These are phyloP conservation scores for Horisme vitalbata DNA, from an alignment of 2,888 invertebrate species.

Conservation along the genomic window DNA sequence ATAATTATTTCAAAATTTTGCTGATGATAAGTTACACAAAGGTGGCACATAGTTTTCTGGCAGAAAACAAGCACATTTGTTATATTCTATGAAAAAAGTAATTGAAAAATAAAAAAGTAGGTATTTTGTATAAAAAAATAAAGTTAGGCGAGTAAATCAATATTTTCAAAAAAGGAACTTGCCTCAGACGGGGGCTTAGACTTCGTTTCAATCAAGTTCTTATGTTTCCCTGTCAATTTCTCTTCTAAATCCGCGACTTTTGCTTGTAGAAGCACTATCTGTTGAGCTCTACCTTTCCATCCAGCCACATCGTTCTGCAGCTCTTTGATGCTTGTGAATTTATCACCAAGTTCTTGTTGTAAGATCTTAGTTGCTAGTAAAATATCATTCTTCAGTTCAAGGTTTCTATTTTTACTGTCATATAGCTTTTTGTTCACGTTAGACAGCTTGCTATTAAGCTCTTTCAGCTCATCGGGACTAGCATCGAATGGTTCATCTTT, in stretches of 20 bases:
- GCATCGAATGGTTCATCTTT: slow-evolving; percentile 72
- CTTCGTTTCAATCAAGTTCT: slow-evolving; percentile 52
- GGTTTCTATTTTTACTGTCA: slow-evolving; percentile 87
- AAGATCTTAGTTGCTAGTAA: slow-evolving; percentile 88
- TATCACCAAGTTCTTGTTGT: slow-evolving; percentile 89
- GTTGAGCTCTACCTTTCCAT: slow-evolving; percentile 91
- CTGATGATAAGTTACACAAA: too few species aligned
- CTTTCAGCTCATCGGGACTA: slow-evolving; percentile 79
- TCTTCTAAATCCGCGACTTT: slow-evolving; percentile 86
- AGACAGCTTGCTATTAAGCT: slow-evolving; percentile 83
- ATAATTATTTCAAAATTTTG: too few species aligned
- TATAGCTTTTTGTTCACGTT: slow-evolving; percentile 84
- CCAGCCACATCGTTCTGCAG: slow-evolving; percentile 82
- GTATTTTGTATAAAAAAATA: too few species aligned
- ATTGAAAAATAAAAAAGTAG: too few species aligned
- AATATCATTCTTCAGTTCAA: slow-evolving; percentile 87
- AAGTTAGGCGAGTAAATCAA: too few species aligned
- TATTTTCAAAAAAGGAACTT: neutral
- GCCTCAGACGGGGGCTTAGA: slow-evolving; percentile 27
- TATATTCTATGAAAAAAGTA: too few species aligned
- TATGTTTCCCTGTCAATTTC: slow-evolving; percentile 78
- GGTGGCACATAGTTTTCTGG: too few species aligned
- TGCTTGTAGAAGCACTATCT: slow-evolving; percentile 86
- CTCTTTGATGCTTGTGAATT: slow-evolving; percentile 84
- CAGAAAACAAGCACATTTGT: too few species aligned